Conservation (phyloP, 2,888 invertebrate species). For the Vanessa cardui region DNA sequence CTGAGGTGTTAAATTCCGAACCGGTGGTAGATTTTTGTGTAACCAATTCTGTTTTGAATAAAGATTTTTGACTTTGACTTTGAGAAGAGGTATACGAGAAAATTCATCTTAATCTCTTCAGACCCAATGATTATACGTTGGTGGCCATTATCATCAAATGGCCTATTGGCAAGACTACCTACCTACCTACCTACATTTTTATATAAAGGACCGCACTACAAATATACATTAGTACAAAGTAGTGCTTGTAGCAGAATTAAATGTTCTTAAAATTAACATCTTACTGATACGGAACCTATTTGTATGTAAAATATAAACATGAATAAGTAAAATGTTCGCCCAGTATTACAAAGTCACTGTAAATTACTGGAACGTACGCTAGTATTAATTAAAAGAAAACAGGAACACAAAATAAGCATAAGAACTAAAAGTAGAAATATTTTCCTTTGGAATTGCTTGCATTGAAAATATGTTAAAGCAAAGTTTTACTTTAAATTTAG, state of each 20-base stretch:
- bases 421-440: constrained; percentile 39
- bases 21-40: no score
- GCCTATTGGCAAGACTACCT: no score
- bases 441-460: constrained; percentile 39
- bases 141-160: no score
- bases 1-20: no score
- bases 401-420: constrained; percentile 40
- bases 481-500: constrained; percentile 6
- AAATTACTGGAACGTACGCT: constrained; percentile 19
- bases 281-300: background rate
- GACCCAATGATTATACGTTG: no score
- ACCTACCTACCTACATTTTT: no score
- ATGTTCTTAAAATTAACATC: background rate
- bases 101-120: no score
- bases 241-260: background rate
- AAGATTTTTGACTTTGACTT: no score
- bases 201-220: no score
- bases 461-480: constrained; percentile 38
- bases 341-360: constrained; percentile 24
- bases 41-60: no score
- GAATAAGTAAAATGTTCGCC: constrained; percentile 15
- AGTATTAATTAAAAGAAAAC: constrained; percentile 46
- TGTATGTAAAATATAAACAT: constrained; percentile 4
- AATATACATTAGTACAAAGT: background rate
- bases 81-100: no score